A percentile compares a stretch with the other conserved stretches of the same genome.
phyloP scores from a whole-genome alignment of 2,113 vertebrate genomes.

The Pandion haliaetus region DNA sequence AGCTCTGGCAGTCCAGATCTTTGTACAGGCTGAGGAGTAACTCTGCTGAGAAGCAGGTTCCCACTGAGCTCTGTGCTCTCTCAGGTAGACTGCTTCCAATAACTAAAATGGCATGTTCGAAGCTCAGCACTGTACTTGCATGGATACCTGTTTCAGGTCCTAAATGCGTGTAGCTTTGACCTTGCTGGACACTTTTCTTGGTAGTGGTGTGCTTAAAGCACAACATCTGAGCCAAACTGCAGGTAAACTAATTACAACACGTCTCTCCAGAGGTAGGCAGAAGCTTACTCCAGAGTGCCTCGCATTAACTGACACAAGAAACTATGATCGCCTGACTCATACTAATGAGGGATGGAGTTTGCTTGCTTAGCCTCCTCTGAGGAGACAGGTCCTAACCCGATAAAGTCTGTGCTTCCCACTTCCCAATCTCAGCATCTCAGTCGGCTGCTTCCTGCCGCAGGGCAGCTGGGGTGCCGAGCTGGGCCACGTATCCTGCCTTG shows the following conservation, averaged over 20 bases:
- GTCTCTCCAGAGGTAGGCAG: background rate
- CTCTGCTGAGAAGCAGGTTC: background rate
- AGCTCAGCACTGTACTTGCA: background rate
- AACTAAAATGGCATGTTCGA: background rate
- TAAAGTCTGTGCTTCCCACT: background rate
- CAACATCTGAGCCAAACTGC: background rate
- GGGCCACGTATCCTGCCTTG: background rate
- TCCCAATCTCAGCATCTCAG: background rate
- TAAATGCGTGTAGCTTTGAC: background rate
- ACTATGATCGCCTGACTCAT: background rate
- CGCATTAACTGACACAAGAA: background rate
- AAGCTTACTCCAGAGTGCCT: background rate
- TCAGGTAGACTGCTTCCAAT: background rate
- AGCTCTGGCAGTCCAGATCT: background rate
- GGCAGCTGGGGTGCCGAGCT: background rate
- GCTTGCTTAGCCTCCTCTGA: slow-evolving; percentile 32
- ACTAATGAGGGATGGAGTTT: background rate
- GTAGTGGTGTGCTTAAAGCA: background rate
- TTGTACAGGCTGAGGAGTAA: background rate
- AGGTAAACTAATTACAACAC: background rate
- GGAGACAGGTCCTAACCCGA: background rate
- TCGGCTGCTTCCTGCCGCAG: background rate
- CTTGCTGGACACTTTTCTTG: background rate
- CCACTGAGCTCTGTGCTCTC: background rate
- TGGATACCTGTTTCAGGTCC: background rate